Percentiles rank a stretch among this genome's conserved stretches.
Conservation (phyloP, 2,888 invertebrate species). For the Acanthopleura granulata region DNA sequence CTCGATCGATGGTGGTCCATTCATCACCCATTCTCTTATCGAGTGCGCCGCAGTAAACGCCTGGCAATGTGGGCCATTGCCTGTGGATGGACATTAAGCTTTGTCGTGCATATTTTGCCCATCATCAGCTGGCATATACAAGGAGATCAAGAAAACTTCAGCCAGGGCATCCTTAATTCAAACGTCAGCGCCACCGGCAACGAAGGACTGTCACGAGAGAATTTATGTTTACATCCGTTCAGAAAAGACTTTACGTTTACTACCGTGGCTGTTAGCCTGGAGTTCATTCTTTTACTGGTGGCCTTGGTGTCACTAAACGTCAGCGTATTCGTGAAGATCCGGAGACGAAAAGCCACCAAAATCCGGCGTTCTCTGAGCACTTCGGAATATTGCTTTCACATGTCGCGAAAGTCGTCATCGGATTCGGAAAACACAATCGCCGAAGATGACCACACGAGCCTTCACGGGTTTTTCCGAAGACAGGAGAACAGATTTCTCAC, state of each 20-base stretch:
- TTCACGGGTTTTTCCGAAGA: neutral
- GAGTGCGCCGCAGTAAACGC: conserved; percentile 46
- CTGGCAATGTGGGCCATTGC: conserved; percentile 42
- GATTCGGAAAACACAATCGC: conserved; percentile 33
- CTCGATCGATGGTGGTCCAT: conserved; percentile 59
- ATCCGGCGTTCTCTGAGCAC: conserved; percentile 56
- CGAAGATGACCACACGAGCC: neutral
- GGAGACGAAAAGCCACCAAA: conserved; percentile 50
- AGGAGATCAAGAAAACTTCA: conserved; percentile 16
- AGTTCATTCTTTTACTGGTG: conserved; percentile 49
- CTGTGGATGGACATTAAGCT: conserved; percentile 46
- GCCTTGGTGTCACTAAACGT: conserved; percentile 47
- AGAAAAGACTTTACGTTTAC: conserved; percentile 40
- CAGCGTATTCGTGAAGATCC: conserved; percentile 54
- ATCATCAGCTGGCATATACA: conserved; percentile 43
- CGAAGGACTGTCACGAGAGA: neutral
- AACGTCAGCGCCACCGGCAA: conserved; percentile 18
- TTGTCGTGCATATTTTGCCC: conserved; percentile 46
- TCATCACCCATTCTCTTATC: conserved; percentile 58
- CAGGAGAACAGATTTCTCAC: neutral
- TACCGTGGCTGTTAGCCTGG: conserved; percentile 38
- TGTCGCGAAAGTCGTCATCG: conserved; percentile 43
- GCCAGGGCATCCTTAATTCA: conserved; percentile 22
- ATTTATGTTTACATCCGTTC: conserved; percentile 39
- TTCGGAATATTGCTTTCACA: conserved; percentile 36